Evolutionary conservation across 2,797 vertebrate species (phyloP).

Genomic region (Microtus californicus): DNA sequence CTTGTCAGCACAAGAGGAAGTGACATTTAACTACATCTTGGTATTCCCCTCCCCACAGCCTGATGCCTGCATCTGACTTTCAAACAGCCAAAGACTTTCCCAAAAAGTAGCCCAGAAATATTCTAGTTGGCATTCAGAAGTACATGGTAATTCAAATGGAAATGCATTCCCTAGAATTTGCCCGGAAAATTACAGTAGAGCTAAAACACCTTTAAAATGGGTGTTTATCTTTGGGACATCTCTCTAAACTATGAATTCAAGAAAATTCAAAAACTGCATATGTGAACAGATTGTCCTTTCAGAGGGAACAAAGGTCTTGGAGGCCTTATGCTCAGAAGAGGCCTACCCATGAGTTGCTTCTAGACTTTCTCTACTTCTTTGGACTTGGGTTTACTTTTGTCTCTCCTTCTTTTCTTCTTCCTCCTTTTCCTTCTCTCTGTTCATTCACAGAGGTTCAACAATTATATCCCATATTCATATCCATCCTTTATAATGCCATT

Average conservation of each 20-base stretch:
- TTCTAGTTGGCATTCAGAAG: conserved; percentile 62
- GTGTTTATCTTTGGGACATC: conserved; percentile 44
- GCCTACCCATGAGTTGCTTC: neutral
- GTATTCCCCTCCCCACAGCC: neutral
- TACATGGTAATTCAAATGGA: conserved; percentile 69
- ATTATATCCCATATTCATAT: neutral
- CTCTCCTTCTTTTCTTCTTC: neutral
- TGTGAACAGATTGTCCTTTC: neutral
- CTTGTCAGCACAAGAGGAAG: conserved; percentile 59
- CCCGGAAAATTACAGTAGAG: conserved; percentile 58
- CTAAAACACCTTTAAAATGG: conserved; percentile 53
- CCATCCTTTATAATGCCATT: neutral
- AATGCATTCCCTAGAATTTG: conserved; percentile 50
- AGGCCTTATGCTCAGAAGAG: neutral
- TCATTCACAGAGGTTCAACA: neutral
- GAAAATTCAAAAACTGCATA: neutral
- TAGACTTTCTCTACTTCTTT: neutral
- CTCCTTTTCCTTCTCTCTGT: neutral
- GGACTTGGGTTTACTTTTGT: neutral
- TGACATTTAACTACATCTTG: conserved; percentile 14
- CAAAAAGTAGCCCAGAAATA: conserved; percentile 25
- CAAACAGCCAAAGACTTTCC: conserved; percentile 35
- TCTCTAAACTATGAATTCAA: neutral
- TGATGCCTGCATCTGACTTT: conserved; percentile 24
- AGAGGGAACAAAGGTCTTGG: neutral